phyloP scores from a whole-genome alignment of 2,888 invertebrate species.

The Elmis aenea region DNA sequence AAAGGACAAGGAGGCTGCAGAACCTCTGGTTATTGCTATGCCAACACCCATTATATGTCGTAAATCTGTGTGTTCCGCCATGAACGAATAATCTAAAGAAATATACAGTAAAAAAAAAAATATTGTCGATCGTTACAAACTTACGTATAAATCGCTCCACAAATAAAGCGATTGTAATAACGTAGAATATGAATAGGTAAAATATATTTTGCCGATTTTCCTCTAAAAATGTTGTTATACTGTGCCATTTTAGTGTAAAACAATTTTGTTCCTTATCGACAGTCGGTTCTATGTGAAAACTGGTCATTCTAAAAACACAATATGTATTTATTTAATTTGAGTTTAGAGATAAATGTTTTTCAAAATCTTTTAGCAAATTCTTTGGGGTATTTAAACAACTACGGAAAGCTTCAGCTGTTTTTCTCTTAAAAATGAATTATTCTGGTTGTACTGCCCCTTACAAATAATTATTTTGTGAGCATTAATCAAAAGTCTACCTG shows the following conservation, averaged over 20 bases:
- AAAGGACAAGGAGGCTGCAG: constrained; percentile 90
- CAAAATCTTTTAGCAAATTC: too few species aligned
- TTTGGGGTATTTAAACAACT: too few species aligned
- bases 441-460: too few species aligned
- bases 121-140: constrained; percentile 34
- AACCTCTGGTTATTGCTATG: constrained; percentile 90
- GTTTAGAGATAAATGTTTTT: too few species aligned
- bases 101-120: neutral
- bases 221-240: constrained; percentile 84
- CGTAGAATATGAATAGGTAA: constrained; percentile 90
- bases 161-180: constrained; percentile 89
- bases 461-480: neutral
- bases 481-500: constrained; percentile 38
- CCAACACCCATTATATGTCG: constrained; percentile 97
- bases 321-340: too few species aligned
- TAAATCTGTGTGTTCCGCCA: constrained; percentile 92
- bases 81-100: constrained; percentile 81
- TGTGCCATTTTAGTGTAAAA: constrained; percentile 76
- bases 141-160: constrained; percentile 90
- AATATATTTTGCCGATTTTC: constrained; percentile 95
- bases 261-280: constrained; percentile 66
- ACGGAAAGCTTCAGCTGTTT: too few species aligned
- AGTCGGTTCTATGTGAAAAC: constrained; percentile 83
- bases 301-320: constrained; percentile 70
- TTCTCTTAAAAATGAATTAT: too few species aligned